phyloP scores from a whole-genome alignment of 2,113 vertebrate genomes.

The Psettodes erumei region DNA sequence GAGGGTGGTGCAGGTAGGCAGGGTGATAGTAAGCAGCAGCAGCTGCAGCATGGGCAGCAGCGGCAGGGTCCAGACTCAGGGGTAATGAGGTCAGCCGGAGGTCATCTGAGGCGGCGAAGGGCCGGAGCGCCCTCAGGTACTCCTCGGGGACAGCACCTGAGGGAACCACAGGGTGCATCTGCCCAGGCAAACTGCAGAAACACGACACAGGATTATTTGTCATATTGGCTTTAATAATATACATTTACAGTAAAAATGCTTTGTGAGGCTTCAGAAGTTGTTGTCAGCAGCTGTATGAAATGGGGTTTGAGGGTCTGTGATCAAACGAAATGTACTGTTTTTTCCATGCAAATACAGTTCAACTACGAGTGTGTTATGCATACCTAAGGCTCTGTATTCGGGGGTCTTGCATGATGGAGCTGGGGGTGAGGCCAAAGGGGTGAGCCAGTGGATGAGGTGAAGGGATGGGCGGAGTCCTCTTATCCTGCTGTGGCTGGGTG shows the following conservation, averaged over 20 bases:
- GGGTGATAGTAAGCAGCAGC: constrained; percentile 91
- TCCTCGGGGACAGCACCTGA: constrained; percentile 90
- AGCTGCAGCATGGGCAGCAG: constrained; percentile 82
- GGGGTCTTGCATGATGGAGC: constrained; percentile 88
- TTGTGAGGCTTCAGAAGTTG: neutral
- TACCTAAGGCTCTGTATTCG: constrained; percentile 92
- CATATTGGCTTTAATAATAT: neutral
- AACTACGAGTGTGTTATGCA: constrained; percentile 36
- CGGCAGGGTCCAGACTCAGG: constrained; percentile 87
- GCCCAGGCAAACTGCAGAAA: constrained; percentile 87
- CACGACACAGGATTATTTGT: neutral
- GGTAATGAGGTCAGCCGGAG: constrained; percentile 90
- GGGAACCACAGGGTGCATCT: constrained; percentile 91
- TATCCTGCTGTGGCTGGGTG: constrained; percentile 67
- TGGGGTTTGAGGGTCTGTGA: neutral
- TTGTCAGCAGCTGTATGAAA: neutral
- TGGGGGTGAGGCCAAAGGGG: constrained; percentile 72
- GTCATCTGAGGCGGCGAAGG: constrained; percentile 91
- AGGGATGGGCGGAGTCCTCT: constrained; percentile 65
- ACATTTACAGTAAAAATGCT: neutral
- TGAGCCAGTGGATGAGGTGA: constrained; percentile 70
- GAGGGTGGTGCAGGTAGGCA: constrained; percentile 89
- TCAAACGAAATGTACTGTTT: neutral
- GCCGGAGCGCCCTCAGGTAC: constrained; percentile 92
- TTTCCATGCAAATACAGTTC: neutral